Conservation (phyloP, 2,113 vertebrate species). For the Aegypius monachus region DNA sequence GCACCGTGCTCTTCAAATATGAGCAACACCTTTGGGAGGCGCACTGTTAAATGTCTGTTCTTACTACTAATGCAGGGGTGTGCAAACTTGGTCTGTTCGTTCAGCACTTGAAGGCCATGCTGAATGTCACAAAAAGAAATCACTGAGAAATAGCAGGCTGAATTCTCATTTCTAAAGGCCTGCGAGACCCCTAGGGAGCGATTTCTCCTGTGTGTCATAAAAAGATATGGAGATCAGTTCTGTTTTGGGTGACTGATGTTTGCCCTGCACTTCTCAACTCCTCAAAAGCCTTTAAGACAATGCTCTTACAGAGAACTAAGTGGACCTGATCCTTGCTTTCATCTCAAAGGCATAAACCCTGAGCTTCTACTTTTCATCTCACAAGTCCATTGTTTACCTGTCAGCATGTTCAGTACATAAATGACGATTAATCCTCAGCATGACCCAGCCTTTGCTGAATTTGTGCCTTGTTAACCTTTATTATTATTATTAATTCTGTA, state of each 20-base stretch:
- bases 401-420: not conserved
- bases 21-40: not conserved
- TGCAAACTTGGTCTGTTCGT: not conserved
- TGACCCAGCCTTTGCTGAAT: not conserved
- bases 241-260: not conserved
- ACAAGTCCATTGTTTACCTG: conserved; percentile 1
- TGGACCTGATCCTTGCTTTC: not conserved
- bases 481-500: conserved; percentile 5
- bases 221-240: not conserved
- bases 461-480: not conserved
- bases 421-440: not conserved
- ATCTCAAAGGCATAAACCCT: not conserved
- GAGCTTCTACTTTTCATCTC: not conserved
- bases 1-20: not conserved
- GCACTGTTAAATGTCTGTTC: not conserved
- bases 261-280: not conserved
- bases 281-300: conserved; percentile 14
- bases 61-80: not conserved
- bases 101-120: not conserved
- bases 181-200: not conserved
- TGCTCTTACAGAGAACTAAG: not conserved
- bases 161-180: not conserved
- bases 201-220: not conserved
- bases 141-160: not conserved
- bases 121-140: not conserved